Evolutionary conservation across 2,797 vertebrate genomes (phyloP).

Genomic region (Hozukius guyotensis): DNA sequence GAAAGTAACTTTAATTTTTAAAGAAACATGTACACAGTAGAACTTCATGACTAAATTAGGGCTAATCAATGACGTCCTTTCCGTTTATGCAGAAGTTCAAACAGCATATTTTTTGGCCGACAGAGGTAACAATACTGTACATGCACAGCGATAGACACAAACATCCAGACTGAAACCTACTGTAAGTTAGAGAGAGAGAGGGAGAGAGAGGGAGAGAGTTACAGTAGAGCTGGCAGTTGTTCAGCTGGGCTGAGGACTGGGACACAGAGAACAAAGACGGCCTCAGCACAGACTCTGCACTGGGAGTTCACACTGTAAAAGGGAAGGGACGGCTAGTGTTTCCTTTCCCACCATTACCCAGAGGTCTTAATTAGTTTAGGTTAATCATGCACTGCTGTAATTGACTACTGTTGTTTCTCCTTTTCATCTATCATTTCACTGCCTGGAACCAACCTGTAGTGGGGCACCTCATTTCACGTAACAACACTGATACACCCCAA

Average conservation of each 20-base stretch:
- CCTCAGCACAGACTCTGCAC: conserved; percentile 55
- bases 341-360: conserved; percentile 80
- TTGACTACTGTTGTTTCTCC: conserved; percentile 80
- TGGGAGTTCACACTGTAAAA: conserved; percentile 73
- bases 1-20: neutral
- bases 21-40: neutral
- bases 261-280: conserved; percentile 74
- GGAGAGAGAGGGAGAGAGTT: conserved; percentile 4
- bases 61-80: neutral
- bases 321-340: conserved; percentile 67
- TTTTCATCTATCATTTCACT: conserved; percentile 81
- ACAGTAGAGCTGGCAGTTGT: conserved; percentile 52
- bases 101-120: neutral
- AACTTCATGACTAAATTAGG: neutral
- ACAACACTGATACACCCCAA: conserved; percentile 60
- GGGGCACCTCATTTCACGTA: conserved; percentile 71
- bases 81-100: neutral
- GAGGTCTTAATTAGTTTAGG: conserved; percentile 87
- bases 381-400: conserved; percentile 84
- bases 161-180: neutral
- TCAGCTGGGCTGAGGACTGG: conserved; percentile 66
- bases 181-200: conserved; percentile 1
- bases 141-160: neutral
- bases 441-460: conserved; percentile 77
- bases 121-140: neutral